phyloP scores from a whole-genome alignment of 1,140 invertebrate species.

The Calycopis cecrops region DNA sequence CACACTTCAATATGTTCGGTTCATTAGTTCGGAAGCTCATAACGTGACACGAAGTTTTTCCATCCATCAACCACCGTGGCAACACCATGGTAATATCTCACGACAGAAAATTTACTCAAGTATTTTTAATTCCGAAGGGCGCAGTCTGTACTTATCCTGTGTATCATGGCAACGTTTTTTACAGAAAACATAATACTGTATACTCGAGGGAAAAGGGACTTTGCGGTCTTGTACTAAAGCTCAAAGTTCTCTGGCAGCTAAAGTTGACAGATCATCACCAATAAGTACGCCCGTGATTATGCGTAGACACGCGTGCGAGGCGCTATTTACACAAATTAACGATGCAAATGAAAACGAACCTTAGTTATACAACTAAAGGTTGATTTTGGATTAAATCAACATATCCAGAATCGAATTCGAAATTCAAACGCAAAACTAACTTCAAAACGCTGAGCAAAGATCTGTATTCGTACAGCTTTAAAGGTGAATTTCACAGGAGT shows the following conservation, averaged over 20 bases:
- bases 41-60: no score
- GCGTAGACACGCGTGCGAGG: conserved; percentile 55
- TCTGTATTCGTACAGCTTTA: neutral
- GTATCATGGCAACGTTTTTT: neutral
- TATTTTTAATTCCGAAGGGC: conserved; percentile 4
- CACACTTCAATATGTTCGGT: no score
- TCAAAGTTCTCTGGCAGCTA: conserved; percentile 27
- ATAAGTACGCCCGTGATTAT: conserved; percentile 59
- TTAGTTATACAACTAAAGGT: conserved; percentile 26
- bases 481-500: neutral
- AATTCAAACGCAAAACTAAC: conserved; percentile 28
- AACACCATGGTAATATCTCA: neutral
- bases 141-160: conserved; percentile 1
- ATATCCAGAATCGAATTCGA: conserved; percentile 26
- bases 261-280: conserved; percentile 66
- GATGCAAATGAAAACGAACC: conserved; percentile 31
- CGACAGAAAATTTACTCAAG: neutral
- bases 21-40: no score
- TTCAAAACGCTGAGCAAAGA: neutral
- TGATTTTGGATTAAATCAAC: conserved; percentile 14
- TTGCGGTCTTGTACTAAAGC: conserved; percentile 19
- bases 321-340: conserved; percentile 35
- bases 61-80: no score
- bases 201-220: conserved; percentile 11
- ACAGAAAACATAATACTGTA: conserved; percentile 6